Conservation (phyloP, 2,113 vertebrate genomes). For the Xiphorhynchus elegans region DNA sequence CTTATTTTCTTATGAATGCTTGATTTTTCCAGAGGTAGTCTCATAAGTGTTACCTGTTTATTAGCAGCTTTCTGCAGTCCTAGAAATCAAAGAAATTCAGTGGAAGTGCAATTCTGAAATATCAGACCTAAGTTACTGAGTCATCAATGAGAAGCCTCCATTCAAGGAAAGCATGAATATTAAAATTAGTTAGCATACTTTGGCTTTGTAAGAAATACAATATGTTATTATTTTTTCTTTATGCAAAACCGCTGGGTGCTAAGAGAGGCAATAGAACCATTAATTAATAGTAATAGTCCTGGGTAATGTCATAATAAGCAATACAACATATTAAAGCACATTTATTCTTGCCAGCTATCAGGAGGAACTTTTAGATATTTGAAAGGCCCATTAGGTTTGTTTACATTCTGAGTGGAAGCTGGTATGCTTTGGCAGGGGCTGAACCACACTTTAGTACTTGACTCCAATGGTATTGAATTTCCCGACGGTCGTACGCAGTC, state of each 20-base stretch:
- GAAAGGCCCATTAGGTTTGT: slow-evolving; percentile 51
- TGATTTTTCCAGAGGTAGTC: not conserved
- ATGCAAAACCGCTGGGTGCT: not conserved
- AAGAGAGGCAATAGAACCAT: slow-evolving; percentile 1
- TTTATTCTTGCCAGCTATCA: slow-evolving; percentile 42
- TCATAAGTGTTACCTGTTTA: not conserved
- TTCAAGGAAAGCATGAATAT: not conserved
- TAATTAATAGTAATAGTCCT: slow-evolving; percentile 49
- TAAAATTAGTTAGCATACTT: not conserved
- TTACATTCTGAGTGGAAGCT: slow-evolving; percentile 21
- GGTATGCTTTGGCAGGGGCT: slow-evolving; percentile 41
- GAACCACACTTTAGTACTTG: slow-evolving; percentile 19
- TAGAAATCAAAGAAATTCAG: not conserved
- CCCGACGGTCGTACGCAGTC: not conserved
- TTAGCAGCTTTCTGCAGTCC: not conserved
- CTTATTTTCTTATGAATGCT: not conserved
- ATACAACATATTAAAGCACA: not conserved
- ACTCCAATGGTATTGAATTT: slow-evolving; percentile 57
- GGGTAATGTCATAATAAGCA: slow-evolving; percentile 52
- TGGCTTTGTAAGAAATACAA: not conserved
- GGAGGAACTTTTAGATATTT: slow-evolving; percentile 27
- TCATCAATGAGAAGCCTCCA: not conserved
- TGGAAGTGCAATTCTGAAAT: not conserved
- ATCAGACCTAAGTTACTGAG: not conserved
- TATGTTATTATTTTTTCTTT: not conserved